Percentiles rank a stretch among this genome's conserved stretches.
phyloP scores from a whole-genome alignment of 2,113 vertebrate genomes.

The Mesembrinibis cayennensis region DNA sequence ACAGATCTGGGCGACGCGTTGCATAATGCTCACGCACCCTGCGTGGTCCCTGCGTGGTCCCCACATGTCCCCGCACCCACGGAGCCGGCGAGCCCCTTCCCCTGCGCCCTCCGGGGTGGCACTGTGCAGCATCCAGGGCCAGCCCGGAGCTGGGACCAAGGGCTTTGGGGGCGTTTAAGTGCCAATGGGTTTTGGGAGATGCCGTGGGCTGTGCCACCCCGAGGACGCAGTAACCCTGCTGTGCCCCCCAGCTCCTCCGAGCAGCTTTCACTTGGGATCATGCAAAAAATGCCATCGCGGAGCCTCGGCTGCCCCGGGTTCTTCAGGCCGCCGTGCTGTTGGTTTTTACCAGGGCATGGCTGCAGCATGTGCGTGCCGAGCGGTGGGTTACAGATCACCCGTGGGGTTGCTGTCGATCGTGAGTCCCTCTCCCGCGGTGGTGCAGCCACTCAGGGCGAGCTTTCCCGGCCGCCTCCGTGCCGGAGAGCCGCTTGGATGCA shows the following conservation, averaged over 20 bases:
- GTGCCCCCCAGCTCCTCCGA: background rate
- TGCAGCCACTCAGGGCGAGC: background rate
- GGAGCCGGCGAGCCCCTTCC: accelerated
- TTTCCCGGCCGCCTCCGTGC: background rate
- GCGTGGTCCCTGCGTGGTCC: background rate
- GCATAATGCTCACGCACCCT: background rate
- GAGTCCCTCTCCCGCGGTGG: background rate
- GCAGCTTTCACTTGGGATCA: background rate
- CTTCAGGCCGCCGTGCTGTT: background rate
- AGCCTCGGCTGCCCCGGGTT: background rate
- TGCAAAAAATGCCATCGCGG: background rate
- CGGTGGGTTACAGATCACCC: background rate
- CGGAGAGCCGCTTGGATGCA: accelerated
- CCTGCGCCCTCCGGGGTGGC: accelerated
- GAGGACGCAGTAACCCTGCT: accelerated
- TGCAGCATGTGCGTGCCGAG: accelerated
- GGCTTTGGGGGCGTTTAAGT: background rate
- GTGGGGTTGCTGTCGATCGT: background rate
- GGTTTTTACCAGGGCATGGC: background rate
- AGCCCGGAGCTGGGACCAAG: background rate
- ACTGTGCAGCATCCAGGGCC: background rate
- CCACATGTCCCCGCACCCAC: background rate
- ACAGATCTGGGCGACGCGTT: conserved; percentile 38
- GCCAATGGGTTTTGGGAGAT: background rate
- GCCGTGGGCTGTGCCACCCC: background rate